Evolutionary conservation across 2,888 invertebrate genomes (phyloP).

Genomic region (Xanthostigma xanthostigma): DNA sequence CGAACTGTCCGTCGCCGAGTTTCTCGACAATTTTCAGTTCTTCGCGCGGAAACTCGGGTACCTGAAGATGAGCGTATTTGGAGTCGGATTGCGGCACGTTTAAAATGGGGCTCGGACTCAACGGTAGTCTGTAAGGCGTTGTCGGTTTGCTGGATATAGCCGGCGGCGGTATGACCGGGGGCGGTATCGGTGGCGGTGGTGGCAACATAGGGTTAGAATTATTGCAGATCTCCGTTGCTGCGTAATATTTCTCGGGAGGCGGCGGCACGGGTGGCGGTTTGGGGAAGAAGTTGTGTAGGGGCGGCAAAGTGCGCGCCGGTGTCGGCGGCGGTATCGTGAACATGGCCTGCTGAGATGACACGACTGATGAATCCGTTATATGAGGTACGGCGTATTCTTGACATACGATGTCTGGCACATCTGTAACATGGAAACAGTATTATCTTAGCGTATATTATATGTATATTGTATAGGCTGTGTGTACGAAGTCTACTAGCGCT

Average conservation of each 20-base stretch:
- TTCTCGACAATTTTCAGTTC: constrained; percentile 60
- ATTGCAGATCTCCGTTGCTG: constrained; percentile 51
- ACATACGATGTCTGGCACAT: constrained; percentile 42
- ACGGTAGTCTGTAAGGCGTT: constrained; percentile 23
- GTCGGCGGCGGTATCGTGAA: constrained; percentile 23
- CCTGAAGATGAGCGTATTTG: constrained; percentile 29
- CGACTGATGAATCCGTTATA: constrained; percentile 23
- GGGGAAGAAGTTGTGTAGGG: constrained; percentile 38
- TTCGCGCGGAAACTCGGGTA: constrained; percentile 52
- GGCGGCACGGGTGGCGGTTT: constrained; percentile 50
- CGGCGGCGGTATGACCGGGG: constrained; percentile 23
- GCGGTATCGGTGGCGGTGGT: constrained; percentile 28
- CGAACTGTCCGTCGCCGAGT: constrained; percentile 61
- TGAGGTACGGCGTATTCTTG: constrained; percentile 49
- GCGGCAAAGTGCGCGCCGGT: constrained; percentile 32
- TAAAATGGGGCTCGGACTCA: constrained; percentile 24
- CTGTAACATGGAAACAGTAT: constrained; percentile 13
- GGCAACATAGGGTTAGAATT: constrained; percentile 24
- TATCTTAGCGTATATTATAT: too few species aligned
- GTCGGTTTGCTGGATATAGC: constrained; percentile 27
- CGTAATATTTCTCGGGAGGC: constrained; percentile 54
- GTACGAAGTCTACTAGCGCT: too few species aligned
- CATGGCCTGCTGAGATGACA: constrained; percentile 19
- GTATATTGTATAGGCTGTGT: too few species aligned
- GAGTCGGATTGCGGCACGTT: constrained; percentile 24